phyloP scores from a whole-genome alignment of 2,888 invertebrate species.

The Xylocampa areola region DNA sequence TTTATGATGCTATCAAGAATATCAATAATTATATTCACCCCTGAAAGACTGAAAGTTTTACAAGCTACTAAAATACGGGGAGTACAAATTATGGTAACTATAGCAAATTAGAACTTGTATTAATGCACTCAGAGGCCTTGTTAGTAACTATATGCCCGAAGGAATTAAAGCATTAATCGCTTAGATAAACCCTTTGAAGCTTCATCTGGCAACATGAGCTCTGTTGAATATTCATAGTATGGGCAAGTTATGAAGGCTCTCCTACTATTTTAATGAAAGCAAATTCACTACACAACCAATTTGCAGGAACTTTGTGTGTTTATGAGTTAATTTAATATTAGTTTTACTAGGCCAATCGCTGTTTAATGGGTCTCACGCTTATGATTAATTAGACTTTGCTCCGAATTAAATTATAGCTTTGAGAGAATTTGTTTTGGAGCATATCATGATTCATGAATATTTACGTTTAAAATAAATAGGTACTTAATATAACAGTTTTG shows the following conservation, averaged over 20 bases:
- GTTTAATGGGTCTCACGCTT: conserved; percentile 17
- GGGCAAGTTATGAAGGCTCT: conserved; percentile 72
- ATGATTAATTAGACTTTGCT: conserved; percentile 20
- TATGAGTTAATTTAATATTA: conserved; percentile 51
- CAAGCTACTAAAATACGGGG: too few relatives aligned
- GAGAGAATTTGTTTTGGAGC: not conserved
- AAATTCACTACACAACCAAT: conserved; percentile 65
- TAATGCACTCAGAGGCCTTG: conserved; percentile 50
- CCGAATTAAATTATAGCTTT: not conserved
- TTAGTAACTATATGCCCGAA: conserved; percentile 64
- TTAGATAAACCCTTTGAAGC: conserved; percentile 76
- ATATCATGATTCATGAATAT: not conserved
- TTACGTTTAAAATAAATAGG: too few relatives aligned
- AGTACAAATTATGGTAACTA: too few relatives aligned
- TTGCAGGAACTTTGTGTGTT: conserved; percentile 49
- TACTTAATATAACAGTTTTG: too few relatives aligned
- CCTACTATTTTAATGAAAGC: conserved; percentile 71
- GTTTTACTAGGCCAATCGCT: conserved; percentile 29
- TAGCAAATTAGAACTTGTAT: conserved; percentile 9
- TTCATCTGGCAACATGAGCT: conserved; percentile 72
- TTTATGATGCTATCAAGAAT: too few relatives aligned
- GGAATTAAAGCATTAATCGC: conserved; percentile 71
- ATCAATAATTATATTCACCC: too few relatives aligned
- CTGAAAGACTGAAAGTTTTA: too few relatives aligned
- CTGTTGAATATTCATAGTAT: conserved; percentile 77